Conservation (phyloP, 2,888 invertebrate genomes). For the Julus scandinavius region DNA sequence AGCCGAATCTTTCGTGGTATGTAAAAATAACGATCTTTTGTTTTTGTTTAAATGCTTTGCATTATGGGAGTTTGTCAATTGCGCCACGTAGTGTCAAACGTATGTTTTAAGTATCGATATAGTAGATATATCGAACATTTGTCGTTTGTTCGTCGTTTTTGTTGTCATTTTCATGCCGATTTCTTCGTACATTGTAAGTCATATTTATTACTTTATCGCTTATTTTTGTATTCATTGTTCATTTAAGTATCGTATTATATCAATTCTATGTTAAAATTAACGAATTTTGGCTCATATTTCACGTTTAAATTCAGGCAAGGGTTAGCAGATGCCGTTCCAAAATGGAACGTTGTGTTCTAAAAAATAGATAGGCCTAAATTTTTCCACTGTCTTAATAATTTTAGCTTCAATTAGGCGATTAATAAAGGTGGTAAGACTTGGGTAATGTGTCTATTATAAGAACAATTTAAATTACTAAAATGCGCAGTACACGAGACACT, state of each 20-base stretch:
- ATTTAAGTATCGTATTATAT: not conserved
- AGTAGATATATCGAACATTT: not conserved
- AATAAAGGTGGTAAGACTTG: not conserved
- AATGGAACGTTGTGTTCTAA: conserved; percentile 1
- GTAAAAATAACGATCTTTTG: too few relatives aligned
- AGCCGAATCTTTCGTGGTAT: too few relatives aligned
- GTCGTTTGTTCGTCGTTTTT: not conserved
- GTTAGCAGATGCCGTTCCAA: not conserved
- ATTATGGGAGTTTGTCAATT: too few relatives aligned
- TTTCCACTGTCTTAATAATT: not conserved
- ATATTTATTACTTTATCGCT: too few relatives aligned
- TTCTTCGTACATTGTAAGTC: not conserved
- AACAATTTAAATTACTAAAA: too few relatives aligned
- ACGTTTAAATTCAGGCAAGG: not conserved
- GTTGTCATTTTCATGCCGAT: not conserved
- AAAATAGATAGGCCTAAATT: not conserved
- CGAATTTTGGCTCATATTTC: not conserved
- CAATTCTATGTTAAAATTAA: not conserved
- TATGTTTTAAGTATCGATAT: too few relatives aligned
- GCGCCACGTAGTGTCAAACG: too few relatives aligned
- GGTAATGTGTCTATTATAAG: not conserved
- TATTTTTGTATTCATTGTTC: too few relatives aligned
- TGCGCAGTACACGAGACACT: too few relatives aligned
- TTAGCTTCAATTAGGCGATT: not conserved
- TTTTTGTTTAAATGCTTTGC: too few relatives aligned